Percentiles rank a stretch among this genome's conserved stretches.
These are phyloP conservation scores for Dione juno DNA, from an alignment of 2,888 invertebrate genomes.

Conservation along the genomic window DNA sequence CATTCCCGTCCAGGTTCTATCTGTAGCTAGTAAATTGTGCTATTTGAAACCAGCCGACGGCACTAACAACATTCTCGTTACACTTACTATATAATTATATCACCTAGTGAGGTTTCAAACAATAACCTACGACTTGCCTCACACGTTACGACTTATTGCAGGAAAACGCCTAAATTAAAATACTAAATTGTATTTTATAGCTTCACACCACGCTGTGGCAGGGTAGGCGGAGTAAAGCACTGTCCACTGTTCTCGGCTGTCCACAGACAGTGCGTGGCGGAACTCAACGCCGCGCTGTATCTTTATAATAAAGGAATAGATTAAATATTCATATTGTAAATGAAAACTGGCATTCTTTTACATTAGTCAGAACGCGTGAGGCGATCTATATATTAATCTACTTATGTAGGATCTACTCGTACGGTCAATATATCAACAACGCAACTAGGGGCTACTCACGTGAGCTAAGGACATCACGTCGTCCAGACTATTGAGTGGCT, in stretches of 20 bases:
- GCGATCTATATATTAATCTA: conserved; percentile 71
- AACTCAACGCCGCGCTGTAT: too few relatives aligned
- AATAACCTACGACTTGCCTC: conserved; percentile 71
- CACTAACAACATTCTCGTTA: conserved; percentile 63
- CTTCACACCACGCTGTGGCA: too few relatives aligned
- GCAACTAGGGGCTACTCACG: conserved; percentile 73
- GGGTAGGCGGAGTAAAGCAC: too few relatives aligned
- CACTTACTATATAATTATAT: conserved; percentile 70
- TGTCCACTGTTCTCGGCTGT: too few relatives aligned
- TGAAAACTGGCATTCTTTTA: neutral
- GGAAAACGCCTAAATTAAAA: too few relatives aligned
- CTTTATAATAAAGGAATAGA: too few relatives aligned
- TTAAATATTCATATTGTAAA: too few relatives aligned
- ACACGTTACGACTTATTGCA: conserved; percentile 58
- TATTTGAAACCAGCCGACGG: conserved; percentile 67
- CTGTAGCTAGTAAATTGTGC: conserved; percentile 80
- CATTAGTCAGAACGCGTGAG: conserved; percentile 64
- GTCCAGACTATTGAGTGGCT: conserved; percentile 53
- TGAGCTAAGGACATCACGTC: conserved; percentile 76
- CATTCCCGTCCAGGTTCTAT: conserved; percentile 59
- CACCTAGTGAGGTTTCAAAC: conserved; percentile 82
- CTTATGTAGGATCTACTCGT: conserved; percentile 75
- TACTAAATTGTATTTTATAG: too few relatives aligned
- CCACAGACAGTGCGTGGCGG: too few relatives aligned
- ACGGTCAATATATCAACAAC: conserved; percentile 76